These are phyloP conservation scores for Barypeithes pellucidus DNA, from an alignment of 2,888 invertebrate genomes.

Conservation along the genomic window DNA sequence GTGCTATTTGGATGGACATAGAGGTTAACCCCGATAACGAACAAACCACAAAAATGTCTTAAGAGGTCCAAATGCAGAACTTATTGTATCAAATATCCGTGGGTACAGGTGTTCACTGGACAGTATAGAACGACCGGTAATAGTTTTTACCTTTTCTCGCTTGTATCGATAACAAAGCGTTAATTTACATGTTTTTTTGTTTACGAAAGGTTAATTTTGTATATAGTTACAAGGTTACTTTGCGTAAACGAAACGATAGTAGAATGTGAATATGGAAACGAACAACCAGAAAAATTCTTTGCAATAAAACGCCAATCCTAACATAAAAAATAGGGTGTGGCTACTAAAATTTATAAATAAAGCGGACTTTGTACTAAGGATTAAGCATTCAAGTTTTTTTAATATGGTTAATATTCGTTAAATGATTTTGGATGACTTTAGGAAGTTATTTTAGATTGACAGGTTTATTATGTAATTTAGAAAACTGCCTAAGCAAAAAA, in stretches of 20 bases:
- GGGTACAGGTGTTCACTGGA: constrained; percentile 8
- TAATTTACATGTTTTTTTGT: constrained; percentile 35
- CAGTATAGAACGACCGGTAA: constrained; percentile 23
- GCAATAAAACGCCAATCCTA: constrained; percentile 29
- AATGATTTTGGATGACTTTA: not conserved
- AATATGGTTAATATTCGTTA: not conserved
- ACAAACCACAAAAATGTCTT: too few relatives aligned
- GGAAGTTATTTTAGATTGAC: not conserved
- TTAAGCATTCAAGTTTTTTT: not conserved
- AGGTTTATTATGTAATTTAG: not conserved
- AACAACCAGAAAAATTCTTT: constrained; percentile 31
- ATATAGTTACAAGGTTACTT: constrained; percentile 45
- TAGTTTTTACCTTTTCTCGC: constrained; percentile 23
- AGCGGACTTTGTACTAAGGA: not conserved
- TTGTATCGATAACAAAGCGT: constrained; percentile 33
- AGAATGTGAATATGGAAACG: constrained; percentile 37
- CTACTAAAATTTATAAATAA: constrained; percentile 6
- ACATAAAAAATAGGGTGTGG: constrained; percentile 21
- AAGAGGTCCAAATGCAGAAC: too few relatives aligned
- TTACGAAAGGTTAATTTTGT: constrained; percentile 40
- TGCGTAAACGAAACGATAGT: constrained; percentile 47
- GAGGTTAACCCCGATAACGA: too few relatives aligned
- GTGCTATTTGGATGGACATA: too few relatives aligned
- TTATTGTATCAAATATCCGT: too few relatives aligned
- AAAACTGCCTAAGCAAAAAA: too few relatives aligned